Conservation (phyloP, 2,888 invertebrate genomes). For the Caenorhabditis sinica region DNA sequence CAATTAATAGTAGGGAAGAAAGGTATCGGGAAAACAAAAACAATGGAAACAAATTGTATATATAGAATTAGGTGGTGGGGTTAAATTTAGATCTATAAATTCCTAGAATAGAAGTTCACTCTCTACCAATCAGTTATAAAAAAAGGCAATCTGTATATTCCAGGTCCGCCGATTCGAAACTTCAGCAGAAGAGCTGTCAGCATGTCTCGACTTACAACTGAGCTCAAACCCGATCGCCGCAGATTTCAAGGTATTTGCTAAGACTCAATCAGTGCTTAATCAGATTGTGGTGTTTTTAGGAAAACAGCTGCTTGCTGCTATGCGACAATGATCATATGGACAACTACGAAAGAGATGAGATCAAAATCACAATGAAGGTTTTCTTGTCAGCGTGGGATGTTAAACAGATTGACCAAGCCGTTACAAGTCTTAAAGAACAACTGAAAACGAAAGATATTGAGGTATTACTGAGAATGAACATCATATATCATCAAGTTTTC, state of each 20-base stretch:
- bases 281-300: constrained; percentile 61
- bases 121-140: no score
- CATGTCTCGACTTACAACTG: constrained; percentile 82
- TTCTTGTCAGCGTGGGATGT: constrained; percentile 74
- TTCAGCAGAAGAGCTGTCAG: constrained; percentile 82
- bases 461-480: constrained; percentile 1
- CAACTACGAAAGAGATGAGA: constrained; percentile 82
- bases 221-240: constrained; percentile 74
- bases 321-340: constrained; percentile 79
- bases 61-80: no score
- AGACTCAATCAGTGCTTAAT: not conserved
- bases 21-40: no score
- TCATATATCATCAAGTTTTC: not conserved
- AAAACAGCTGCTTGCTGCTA: constrained; percentile 79
- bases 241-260: constrained; percentile 70
- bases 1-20: no score
- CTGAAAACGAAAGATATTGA: constrained; percentile 80
- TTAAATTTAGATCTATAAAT: no score
- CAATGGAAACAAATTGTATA: no score
- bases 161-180: constrained; percentile 76
- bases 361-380: constrained; percentile 83
- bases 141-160: not conserved
- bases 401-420: constrained; percentile 76
- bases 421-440: constrained; percentile 73
- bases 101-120: no score